Percentiles rank a stretch among this genome's conserved stretches.
Conservation (phyloP, 2,888 invertebrate genomes). For the Diplazon laetatorius region DNA sequence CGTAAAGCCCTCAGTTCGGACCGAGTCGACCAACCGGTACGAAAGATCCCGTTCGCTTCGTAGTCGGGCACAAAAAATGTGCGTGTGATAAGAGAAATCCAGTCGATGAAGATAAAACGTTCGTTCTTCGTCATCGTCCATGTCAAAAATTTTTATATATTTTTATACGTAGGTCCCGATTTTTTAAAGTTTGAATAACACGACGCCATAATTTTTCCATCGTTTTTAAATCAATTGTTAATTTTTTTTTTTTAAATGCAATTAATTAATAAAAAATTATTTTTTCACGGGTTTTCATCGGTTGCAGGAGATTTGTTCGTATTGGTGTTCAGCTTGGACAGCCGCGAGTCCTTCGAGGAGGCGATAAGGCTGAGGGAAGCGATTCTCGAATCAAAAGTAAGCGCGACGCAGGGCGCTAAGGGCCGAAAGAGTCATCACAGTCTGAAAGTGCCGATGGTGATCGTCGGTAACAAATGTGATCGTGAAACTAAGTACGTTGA, state of each 20-base stretch:
- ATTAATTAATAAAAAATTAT: background rate
- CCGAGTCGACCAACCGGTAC: slow-evolving; percentile 9
- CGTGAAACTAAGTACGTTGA: slow-evolving; percentile 88
- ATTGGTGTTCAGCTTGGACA: slow-evolving; percentile 93
- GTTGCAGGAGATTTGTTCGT: slow-evolving; percentile 90
- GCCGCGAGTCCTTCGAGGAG: slow-evolving; percentile 92
- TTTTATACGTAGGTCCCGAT: no score
- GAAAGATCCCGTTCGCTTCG: slow-evolving; percentile 14
- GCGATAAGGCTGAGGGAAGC: slow-evolving; percentile 91
- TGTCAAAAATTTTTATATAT: no score
- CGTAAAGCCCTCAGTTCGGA: slow-evolving; percentile 20
- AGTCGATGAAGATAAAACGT: slow-evolving; percentile 41
- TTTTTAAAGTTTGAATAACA: no score
- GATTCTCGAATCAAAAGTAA: slow-evolving; percentile 92
- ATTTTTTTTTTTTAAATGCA: no score
- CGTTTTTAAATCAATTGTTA: no score
- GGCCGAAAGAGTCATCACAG: slow-evolving; percentile 85
- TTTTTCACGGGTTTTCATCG: background rate
- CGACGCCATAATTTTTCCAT: no score
- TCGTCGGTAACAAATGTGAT: slow-evolving; percentile 95
- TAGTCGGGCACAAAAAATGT: slow-evolving; percentile 3
- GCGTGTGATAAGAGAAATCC: slow-evolving; percentile 47
- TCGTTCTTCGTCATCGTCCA: background rate
- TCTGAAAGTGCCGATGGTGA: slow-evolving; percentile 90
- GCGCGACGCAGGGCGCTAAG: slow-evolving; percentile 85